Conservation (phyloP, 23 tunicate genomes). For the Phallusia fumigata region DNA sequence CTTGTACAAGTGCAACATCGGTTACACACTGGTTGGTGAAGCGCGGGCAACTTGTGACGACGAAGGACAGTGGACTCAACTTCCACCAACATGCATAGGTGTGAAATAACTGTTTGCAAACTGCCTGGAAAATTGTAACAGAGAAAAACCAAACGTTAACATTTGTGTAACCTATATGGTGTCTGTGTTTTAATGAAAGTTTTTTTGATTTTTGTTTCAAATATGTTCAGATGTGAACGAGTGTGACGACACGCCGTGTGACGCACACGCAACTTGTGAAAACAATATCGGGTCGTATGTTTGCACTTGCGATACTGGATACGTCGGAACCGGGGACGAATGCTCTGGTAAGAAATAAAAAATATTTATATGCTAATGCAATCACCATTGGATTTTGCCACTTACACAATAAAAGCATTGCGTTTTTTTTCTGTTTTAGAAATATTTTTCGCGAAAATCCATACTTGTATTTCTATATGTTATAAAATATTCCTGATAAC, state of each 20-base stretch:
- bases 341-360: not conserved
- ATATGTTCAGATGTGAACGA: constrained; percentile 32
- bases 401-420: too few species aligned
- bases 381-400: too few species aligned
- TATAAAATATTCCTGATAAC: too few species aligned
- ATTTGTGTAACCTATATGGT: not conserved
- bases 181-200: not conserved
- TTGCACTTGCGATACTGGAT: constrained; percentile 39
- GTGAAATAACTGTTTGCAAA: not conserved
- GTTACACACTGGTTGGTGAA: constrained; percentile 40
- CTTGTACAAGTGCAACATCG: constrained; percentile 20
- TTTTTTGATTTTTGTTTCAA: too few species aligned
- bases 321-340: not conserved
- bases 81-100: constrained; percentile 55
- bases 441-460: too few species aligned
- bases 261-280: constrained; percentile 26
- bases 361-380: too few species aligned
- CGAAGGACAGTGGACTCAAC: constrained; percentile 47
- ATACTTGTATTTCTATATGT: too few species aligned
- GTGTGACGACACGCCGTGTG: constrained; percentile 29
- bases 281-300: constrained; percentile 22
- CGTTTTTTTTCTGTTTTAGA: too few species aligned
- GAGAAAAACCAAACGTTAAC: not conserved
- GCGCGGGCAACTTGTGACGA: constrained; percentile 21
- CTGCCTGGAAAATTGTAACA: not conserved